Conservation (phyloP, 2,113 vertebrate genomes). For the Stegostoma tigrinum region DNA sequence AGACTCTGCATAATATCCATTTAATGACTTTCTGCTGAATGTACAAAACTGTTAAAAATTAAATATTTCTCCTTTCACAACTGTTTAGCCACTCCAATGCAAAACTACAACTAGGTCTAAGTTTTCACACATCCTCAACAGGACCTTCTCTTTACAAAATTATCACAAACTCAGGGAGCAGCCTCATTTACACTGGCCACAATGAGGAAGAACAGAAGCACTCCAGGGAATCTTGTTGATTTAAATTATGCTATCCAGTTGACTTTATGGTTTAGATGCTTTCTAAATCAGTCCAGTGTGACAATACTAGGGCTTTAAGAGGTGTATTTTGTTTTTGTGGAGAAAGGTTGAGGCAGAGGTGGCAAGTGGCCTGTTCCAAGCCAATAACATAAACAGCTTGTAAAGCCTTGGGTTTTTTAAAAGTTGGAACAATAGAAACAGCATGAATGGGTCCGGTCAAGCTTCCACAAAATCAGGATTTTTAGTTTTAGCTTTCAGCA, state of each 20-base stretch:
- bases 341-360: no score
- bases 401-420: no score
- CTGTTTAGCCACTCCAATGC: not conserved
- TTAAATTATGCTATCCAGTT: not conserved
- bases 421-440: no score
- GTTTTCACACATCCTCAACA: not conserved
- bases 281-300: not conserved
- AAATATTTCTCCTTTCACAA: not conserved
- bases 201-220: not conserved
- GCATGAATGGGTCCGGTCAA: no score
- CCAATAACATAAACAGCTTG: no score
- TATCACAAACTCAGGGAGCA: not conserved
- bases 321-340: no score
- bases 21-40: not conserved
- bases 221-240: not conserved
- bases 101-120: not conserved
- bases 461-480: no score
- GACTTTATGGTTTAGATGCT: not conserved
- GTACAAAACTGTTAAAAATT: not conserved
- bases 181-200: not conserved
- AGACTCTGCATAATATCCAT: not conserved
- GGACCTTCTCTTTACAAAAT: not conserved
- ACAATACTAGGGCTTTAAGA: no score
- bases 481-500: no score
- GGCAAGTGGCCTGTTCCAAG: no score